Conservation (phyloP, 2,888 invertebrate species). For the Lasioglossum zephyrum region DNA sequence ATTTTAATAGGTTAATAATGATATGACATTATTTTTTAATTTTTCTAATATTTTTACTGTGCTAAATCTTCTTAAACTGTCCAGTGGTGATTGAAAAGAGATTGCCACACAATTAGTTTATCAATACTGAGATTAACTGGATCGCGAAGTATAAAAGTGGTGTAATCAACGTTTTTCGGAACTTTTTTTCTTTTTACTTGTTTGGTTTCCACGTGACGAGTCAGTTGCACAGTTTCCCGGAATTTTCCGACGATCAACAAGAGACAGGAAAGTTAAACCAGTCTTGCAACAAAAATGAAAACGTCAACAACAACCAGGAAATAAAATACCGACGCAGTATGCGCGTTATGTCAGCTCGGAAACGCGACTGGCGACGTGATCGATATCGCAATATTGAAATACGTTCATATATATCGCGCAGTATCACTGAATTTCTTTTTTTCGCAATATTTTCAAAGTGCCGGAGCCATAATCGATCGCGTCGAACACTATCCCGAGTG, state of each 20-base stretch:
- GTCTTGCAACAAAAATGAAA: slow-evolving; percentile 17
- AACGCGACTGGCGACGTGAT: background rate
- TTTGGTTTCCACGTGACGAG: background rate
- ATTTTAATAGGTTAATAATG: too few relatives aligned
- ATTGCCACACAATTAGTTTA: too few relatives aligned
- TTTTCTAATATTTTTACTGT: too few relatives aligned
- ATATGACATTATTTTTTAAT: too few relatives aligned
- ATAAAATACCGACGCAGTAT: background rate
- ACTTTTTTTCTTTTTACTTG: background rate
- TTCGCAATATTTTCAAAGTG: background rate
- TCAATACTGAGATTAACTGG: too few relatives aligned
- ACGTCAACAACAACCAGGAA: background rate
- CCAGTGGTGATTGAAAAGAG: too few relatives aligned
- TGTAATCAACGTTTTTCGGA: background rate
- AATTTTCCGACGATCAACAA: background rate
- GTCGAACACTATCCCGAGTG: background rate
- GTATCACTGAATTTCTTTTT: background rate
- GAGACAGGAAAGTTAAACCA: background rate
- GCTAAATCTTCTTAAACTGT: too few relatives aligned
- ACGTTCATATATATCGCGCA: background rate
- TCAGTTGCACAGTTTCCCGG: background rate
- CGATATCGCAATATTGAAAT: slow-evolving; percentile 20
- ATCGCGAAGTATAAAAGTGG: too few relatives aligned
- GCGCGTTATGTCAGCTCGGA: background rate
- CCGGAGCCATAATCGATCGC: background rate